These are phyloP conservation scores for Nasua narica DNA, from an alignment of 2,797 vertebrate species.

Conservation along the genomic window DNA sequence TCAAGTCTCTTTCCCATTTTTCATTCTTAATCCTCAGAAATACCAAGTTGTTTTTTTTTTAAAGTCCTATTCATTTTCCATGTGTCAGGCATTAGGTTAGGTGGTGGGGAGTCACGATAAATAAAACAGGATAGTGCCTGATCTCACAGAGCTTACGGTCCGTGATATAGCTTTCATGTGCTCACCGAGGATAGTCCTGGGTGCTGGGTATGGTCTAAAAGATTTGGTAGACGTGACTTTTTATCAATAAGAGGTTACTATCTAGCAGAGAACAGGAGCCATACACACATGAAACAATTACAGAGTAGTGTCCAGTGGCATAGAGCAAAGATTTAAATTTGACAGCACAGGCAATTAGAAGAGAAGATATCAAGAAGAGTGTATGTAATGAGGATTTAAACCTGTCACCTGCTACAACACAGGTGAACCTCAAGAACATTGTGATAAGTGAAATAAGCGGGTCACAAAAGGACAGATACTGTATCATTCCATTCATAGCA, in stretches of 20 bases:
- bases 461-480: neutral
- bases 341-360: neutral
- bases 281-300: neutral
- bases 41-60: neutral
- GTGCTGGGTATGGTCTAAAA: neutral
- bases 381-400: neutral
- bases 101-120: neutral
- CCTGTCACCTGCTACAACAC: neutral
- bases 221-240: neutral
- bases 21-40: neutral
- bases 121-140: neutral
- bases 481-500: neutral
- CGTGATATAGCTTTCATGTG: neutral
- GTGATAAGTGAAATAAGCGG: neutral
- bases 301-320: neutral
- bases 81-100: neutral
- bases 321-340: neutral
- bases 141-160: neutral
- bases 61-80: neutral
- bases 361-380: neutral
- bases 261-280: neutral
- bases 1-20: slow-evolving; percentile 33
- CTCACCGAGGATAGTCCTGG: neutral
- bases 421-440: neutral
- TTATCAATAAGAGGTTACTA: neutral